Evolutionary conservation across 2,888 invertebrate genomes (phyloP).

Genomic region (Volucella bombylans): DNA sequence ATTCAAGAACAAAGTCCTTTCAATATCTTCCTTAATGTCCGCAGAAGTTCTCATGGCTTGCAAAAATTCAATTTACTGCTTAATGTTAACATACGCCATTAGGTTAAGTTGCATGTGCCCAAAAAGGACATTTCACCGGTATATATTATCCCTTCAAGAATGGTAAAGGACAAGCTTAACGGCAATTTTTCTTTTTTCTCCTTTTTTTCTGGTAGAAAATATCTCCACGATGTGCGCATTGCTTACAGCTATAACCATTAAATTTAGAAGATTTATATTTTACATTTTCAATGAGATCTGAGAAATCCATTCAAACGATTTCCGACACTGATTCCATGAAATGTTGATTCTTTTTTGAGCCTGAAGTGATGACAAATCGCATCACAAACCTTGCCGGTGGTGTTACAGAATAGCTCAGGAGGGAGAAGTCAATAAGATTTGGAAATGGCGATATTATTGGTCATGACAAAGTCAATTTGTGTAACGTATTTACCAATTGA

Average conservation of each 20-base stretch:
- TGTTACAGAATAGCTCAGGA: background rate
- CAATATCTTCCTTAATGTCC: background rate
- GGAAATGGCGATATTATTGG: constrained; percentile 9
- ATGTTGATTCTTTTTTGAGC: constrained; percentile 15
- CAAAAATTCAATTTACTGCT: constrained; percentile 59
- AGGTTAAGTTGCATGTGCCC: constrained; percentile 45
- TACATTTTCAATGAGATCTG: constrained; percentile 48
- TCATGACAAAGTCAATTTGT: constrained; percentile 15
- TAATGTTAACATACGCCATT: constrained; percentile 58
- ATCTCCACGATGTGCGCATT: background rate
- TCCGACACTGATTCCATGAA: constrained; percentile 33
- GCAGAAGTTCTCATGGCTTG: constrained; percentile 8
- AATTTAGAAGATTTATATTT: constrained; percentile 45
- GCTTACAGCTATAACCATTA: background rate
- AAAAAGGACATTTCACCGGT: constrained; percentile 30
- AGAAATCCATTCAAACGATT: constrained; percentile 27
- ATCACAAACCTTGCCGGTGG: constrained; percentile 24
- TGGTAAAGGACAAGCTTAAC: constrained; percentile 25
- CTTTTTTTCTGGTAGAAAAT: background rate
- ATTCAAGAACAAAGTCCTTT: no score
- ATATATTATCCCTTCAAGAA: constrained; percentile 42
- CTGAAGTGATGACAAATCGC: constrained; percentile 40
- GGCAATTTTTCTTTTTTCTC: background rate
- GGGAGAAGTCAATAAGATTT: constrained; percentile 33
- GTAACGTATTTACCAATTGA: background rate